phyloP scores from a whole-genome alignment of 2,797 vertebrate genomes.

The Chanos chanos region DNA sequence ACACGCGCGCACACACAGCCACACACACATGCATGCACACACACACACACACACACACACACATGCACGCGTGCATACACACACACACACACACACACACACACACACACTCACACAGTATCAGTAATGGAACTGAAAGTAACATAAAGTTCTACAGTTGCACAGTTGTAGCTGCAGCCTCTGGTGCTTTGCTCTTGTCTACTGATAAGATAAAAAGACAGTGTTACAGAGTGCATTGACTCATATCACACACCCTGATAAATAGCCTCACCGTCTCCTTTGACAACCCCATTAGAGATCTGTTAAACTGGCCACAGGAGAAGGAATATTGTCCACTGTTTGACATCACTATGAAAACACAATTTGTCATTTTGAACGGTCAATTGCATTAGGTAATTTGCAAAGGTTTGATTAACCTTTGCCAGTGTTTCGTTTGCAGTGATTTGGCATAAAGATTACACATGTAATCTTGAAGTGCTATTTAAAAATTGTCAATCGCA shows the following conservation, averaged over 20 bases:
- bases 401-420: too few species aligned
- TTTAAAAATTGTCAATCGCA: too few species aligned
- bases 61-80: neutral
- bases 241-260: neutral
- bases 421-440: too few species aligned
- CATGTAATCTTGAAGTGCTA: too few species aligned
- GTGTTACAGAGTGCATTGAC: neutral
- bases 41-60: neutral
- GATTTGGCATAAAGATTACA: too few species aligned
- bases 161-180: neutral
- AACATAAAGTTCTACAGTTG: neutral
- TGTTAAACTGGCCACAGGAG: neutral
- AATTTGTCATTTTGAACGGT: too few species aligned
- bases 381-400: too few species aligned
- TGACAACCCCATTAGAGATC: neutral
- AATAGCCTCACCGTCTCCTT: neutral
- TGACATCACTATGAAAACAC: too few species aligned
- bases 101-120: neutral
- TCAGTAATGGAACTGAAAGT: neutral
- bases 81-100: slow-evolving; percentile 21
- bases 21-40: neutral
- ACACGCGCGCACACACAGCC: neutral
- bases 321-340: too few species aligned
- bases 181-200: neutral
- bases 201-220: neutral